Percentiles rank a stretch among this genome's conserved stretches.
Evolutionary conservation across 2,113 vertebrate genomes (phyloP).

Genomic region (Albula glossodonta): DNA sequence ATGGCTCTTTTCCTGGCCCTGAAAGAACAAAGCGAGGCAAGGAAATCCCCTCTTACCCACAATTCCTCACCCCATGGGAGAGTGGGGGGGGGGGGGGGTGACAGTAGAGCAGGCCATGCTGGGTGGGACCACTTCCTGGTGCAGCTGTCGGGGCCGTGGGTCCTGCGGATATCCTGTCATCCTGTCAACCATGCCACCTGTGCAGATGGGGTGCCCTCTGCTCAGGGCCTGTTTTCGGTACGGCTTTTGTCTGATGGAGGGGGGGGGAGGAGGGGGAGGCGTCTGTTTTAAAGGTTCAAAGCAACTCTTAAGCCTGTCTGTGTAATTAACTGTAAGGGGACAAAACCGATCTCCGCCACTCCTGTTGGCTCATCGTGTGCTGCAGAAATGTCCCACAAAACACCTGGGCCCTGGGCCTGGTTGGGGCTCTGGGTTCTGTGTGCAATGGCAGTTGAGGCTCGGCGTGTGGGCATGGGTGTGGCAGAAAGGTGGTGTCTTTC

Average conservation of each 20-base stretch:
- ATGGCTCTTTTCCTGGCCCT: background rate
- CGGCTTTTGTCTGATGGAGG: constrained; percentile 28
- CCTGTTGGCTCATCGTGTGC: background rate
- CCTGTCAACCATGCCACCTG: constrained; percentile 39
- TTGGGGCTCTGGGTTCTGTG: background rate
- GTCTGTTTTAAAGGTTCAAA: constrained; percentile 50
- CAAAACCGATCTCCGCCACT: background rate
- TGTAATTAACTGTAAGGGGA: background rate
- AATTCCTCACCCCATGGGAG: constrained; percentile 10
- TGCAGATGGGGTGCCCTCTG: constrained; percentile 43
- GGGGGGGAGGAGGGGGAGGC: constrained; percentile 22
- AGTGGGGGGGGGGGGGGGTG: constrained; percentile 40
- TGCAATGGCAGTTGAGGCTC: background rate
- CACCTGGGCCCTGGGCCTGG: background rate
- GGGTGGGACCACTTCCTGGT: constrained; percentile 44
- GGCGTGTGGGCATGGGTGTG: background rate
- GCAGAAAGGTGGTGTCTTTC: background rate
- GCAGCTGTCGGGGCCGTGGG: constrained; percentile 36
- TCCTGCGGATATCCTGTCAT: constrained; percentile 37
- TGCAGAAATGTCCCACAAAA: constrained; percentile 4
- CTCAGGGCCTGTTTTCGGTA: constrained; percentile 31
- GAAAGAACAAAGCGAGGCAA: background rate
- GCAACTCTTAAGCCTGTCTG: constrained; percentile 32
- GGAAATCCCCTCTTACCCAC: constrained; percentile 52
- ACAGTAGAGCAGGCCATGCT: background rate